Evolutionary conservation across 2,888 invertebrate species (phyloP), one percentile per base, ranked within the genome.

Genomic region (Ommatoiulus sabulosus): DNA sequence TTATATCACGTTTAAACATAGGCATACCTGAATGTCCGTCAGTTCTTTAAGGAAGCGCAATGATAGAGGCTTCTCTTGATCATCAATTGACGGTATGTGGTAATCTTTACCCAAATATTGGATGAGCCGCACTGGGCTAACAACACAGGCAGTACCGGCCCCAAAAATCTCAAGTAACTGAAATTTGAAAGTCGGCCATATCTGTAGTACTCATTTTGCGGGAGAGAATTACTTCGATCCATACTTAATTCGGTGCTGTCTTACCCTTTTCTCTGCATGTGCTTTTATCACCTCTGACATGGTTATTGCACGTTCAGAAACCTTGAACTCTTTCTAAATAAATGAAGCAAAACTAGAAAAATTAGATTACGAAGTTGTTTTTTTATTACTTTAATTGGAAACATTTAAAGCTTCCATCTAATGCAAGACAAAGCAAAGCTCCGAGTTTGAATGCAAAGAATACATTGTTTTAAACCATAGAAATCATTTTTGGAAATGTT

Each of bases 131-230:
- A 99, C 95, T 0, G 99, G 99, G 91, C 97, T 97, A 24, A 99
- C 96, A 87, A 98, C 94, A 91, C 97, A 97, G 0, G 99, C 99
- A 44, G 99, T 99, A 89, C 99, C 99, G n/a, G 98, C 95, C 89
- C 99, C 99, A 93, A 99, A 99, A 93, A 99, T 94, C 93, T 99
- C 99, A 91, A 98, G 92, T 90, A 99, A 93, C 98, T 99, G 93
- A 0, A 94, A 89, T 20, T 17, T 44, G 89, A 35, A 84, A 89
- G 89, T 80, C 87, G 87, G n/a, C 48, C 0, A 15, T 80, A 35
- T 80, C 80, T 24, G 15, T 80, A 24, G 15, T 80, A 17, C 7
- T 80, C 15, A 17, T 35, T 10, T 20, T 20, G 20, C 0, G 17
- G n/a, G 80, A 17, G 80, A 24, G 17, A 35, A 80, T 80, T 15